These are phyloP conservation scores for Acanthococcus lagerstroemiae DNA, from an alignment of 2,888 invertebrate genomes.

Conservation along the genomic window DNA sequence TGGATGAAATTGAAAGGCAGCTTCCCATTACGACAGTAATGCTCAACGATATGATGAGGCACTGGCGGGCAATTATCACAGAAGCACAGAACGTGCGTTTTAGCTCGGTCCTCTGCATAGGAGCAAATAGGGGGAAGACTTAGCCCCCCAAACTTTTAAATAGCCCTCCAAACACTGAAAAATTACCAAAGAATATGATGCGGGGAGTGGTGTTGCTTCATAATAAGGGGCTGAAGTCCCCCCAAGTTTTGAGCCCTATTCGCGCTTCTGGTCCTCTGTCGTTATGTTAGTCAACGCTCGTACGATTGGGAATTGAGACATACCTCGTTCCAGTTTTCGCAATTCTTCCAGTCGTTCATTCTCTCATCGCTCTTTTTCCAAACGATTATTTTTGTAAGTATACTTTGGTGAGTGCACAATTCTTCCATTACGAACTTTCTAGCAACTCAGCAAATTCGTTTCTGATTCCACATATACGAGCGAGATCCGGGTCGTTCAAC, in stretches of 20 bases:
- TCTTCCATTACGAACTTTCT: background rate
- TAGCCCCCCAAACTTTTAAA: too few species aligned
- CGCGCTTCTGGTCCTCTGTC: too few species aligned
- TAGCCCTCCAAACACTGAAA: too few species aligned
- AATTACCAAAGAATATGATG: too few species aligned
- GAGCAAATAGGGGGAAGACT: too few species aligned
- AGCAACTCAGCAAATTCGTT: background rate
- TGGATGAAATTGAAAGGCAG: slow-evolving; percentile 13
- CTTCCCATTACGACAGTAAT: background rate
- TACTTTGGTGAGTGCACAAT: background rate
- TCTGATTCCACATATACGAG: slow-evolving; percentile 16
- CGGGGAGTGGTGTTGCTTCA: too few species aligned
- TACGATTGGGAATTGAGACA: background rate
- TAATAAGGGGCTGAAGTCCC: too few species aligned
- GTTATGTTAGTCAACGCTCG: background rate
- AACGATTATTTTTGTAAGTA: slow-evolving; percentile 4
- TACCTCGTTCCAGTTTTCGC: background rate
- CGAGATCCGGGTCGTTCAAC: slow-evolving; percentile 6
- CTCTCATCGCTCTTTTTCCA: background rate
- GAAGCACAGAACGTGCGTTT: background rate
- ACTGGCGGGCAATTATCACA: slow-evolving; percentile 14
- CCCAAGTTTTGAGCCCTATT: too few species aligned
- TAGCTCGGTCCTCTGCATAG: too few species aligned
- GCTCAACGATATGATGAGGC: background rate
- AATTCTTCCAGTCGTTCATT: background rate